phyloP scores from a whole-genome alignment of 2,888 invertebrate species.

The Corythucha ciliata region DNA sequence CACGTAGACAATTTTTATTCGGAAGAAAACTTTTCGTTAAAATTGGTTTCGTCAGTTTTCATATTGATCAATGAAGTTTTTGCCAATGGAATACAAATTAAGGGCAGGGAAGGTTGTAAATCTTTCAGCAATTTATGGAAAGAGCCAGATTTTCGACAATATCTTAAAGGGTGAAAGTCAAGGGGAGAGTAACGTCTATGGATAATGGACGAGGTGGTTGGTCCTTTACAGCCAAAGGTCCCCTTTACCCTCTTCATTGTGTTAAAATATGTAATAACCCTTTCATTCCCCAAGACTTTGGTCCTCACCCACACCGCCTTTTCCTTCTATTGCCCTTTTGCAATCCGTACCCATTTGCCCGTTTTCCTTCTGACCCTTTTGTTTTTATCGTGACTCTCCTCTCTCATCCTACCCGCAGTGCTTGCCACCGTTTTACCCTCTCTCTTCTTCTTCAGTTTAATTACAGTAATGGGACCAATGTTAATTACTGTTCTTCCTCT shows the following conservation, averaged over 20 bases:
- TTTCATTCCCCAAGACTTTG: constrained; percentile 9
- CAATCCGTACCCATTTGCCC: constrained; percentile 5
- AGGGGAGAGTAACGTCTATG: too few species aligned
- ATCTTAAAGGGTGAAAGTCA: constrained; percentile 23
- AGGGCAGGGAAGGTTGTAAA: constrained; percentile 15
- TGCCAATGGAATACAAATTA: neutral
- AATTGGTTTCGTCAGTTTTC: too few species aligned
- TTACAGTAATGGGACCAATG: constrained; percentile 30
- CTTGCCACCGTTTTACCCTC: constrained; percentile 6
- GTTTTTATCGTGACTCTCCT: too few species aligned
- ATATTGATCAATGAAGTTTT: too few species aligned
- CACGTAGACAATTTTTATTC: too few species aligned
- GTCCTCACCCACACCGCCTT: neutral
- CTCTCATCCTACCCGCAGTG: neutral
- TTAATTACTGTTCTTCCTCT: constrained; percentile 25
- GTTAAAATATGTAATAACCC: constrained; percentile 26
- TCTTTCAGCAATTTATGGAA: constrained; percentile 23
- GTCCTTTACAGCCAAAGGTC: constrained; percentile 11
- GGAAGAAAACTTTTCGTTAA: too few species aligned
- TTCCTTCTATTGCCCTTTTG: constrained; percentile 8
- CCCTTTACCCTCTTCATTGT: constrained; percentile 20
- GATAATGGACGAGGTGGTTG: constrained; percentile 23
- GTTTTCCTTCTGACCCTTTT: too few species aligned
- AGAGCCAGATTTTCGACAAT: constrained; percentile 19
- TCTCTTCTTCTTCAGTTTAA: constrained; percentile 26